These are phyloP conservation scores for Zootermopsis nevadensis DNA, from an alignment of 2,888 invertebrate genomes.

Conservation along the genomic window DNA sequence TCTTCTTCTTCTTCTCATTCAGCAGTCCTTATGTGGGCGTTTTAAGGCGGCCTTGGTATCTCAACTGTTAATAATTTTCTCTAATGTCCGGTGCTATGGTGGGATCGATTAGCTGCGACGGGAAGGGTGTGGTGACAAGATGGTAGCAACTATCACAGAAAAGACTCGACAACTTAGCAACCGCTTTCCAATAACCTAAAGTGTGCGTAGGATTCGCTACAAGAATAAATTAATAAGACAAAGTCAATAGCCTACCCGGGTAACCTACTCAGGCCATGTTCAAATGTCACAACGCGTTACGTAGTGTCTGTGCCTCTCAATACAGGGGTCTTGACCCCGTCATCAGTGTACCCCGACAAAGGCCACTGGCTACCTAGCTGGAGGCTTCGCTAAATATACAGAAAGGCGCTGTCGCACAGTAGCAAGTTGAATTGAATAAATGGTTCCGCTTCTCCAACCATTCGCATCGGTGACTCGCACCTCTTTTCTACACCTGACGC, in stretches of 20 bases:
- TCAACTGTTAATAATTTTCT: neutral
- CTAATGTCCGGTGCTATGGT: neutral
- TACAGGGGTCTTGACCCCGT: too few relatives aligned
- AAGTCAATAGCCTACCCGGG: neutral
- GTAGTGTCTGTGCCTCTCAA: too few relatives aligned
- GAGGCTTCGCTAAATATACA: too few relatives aligned
- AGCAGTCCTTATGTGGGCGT: neutral
- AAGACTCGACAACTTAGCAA: neutral
- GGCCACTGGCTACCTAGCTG: too few relatives aligned
- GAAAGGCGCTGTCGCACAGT: too few relatives aligned
- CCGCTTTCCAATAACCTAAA: neutral
- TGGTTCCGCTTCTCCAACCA: too few relatives aligned
- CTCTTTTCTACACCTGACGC: too few relatives aligned
- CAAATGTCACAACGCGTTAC: conserved; percentile 13
- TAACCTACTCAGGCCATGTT: conserved; percentile 15
- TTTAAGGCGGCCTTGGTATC: neutral
- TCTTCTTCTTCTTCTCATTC: neutral
- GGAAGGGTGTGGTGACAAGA: conserved; percentile 5
- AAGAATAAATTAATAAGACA: neutral
- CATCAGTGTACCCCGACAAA: too few relatives aligned
- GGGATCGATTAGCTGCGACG: neutral
- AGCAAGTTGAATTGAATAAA: too few relatives aligned
- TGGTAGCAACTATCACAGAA: neutral
- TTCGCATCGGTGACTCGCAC: too few relatives aligned
- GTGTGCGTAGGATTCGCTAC: conserved; percentile 7